A percentile compares a stretch with the other conserved stretches of the same genome.
Conservation (phyloP, 2,797 vertebrate genomes). For the Molothrus ater region DNA sequence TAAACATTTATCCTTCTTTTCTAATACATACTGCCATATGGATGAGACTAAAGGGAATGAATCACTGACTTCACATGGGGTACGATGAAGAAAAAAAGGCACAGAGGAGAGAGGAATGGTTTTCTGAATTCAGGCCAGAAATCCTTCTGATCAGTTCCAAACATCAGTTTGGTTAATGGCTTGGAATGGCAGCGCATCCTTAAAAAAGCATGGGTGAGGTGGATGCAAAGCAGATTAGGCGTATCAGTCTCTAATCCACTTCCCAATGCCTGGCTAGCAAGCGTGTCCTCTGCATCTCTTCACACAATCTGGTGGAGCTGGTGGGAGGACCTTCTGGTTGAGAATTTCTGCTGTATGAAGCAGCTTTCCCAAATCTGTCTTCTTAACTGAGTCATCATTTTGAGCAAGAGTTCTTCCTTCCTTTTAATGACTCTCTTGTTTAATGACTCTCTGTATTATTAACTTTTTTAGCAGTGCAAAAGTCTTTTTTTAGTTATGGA, state of each 20-base stretch:
- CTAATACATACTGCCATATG: background rate
- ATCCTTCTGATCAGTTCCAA: background rate
- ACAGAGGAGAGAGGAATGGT: background rate
- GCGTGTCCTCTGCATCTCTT: background rate
- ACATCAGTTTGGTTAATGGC: background rate
- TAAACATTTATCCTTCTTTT: background rate
- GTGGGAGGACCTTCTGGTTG: slow-evolving; percentile 16
- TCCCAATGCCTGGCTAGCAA: background rate
- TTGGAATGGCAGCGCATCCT: background rate
- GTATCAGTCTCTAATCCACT: background rate
- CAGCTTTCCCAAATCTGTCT: background rate
- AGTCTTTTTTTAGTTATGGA: background rate
- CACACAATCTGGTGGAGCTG: background rate
- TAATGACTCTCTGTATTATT: background rate
- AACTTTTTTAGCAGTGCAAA: background rate
- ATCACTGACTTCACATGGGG: background rate
- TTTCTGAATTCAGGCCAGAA: background rate
- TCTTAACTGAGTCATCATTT: background rate
- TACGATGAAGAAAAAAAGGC: background rate
- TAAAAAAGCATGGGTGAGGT: background rate
- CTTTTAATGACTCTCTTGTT: background rate
- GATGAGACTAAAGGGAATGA: background rate
- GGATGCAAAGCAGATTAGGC: background rate
- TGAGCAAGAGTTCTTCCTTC: background rate
- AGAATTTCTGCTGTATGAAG: background rate